These are phyloP conservation scores for Oostethus manadensis DNA, from an alignment of 2,113 vertebrate species.

Conservation along the genomic window DNA sequence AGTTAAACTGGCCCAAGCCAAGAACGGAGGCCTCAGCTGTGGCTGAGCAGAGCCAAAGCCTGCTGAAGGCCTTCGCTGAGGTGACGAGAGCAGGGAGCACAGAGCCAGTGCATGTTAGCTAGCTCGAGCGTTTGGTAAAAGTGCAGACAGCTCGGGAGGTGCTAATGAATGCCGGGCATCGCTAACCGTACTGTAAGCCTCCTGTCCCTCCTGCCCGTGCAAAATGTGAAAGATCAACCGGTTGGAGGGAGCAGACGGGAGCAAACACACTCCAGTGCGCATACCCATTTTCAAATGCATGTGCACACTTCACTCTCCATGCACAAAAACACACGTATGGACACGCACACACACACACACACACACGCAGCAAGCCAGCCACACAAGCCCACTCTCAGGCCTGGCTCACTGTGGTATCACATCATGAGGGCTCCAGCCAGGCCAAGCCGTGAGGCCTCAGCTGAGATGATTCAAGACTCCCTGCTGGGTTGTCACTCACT, in stretches of 20 bases:
- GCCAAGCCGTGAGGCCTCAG: slow-evolving; percentile 67
- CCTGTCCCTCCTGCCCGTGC: slow-evolving; percentile 71
- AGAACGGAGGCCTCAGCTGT: slow-evolving; percentile 67
- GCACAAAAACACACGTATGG: slow-evolving; percentile 29
- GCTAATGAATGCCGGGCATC: slow-evolving; percentile 77
- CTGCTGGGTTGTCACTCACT: slow-evolving; percentile 60
- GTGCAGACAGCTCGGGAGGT: slow-evolving; percentile 76
- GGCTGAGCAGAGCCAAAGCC: slow-evolving; percentile 60
- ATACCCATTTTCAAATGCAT: slow-evolving; percentile 23
- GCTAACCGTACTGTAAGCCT: slow-evolving; percentile 72
- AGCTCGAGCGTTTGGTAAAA: slow-evolving; percentile 70
- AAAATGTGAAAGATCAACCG: slow-evolving; percentile 78
- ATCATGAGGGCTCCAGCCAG: slow-evolving; percentile 74
- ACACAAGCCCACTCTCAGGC: slow-evolving; percentile 52
- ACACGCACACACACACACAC: slow-evolving; percentile 8
- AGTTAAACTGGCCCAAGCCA: slow-evolving; percentile 65
- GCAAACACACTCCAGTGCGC: slow-evolving; percentile 43
- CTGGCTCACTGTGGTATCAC: slow-evolving; percentile 66
- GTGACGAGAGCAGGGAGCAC: slow-evolving; percentile 67
- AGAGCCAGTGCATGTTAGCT: slow-evolving; percentile 67
- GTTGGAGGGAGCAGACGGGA: slow-evolving; percentile 76
- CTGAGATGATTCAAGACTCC: slow-evolving; percentile 74
- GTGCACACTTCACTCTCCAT: slow-evolving; percentile 9
- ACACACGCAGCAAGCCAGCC: slow-evolving; percentile 18
- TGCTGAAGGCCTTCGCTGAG: slow-evolving; percentile 66